These are phyloP conservation scores for Drosophila siamana DNA, from an alignment of 2,888 invertebrate genomes.

Conservation along the genomic window DNA sequence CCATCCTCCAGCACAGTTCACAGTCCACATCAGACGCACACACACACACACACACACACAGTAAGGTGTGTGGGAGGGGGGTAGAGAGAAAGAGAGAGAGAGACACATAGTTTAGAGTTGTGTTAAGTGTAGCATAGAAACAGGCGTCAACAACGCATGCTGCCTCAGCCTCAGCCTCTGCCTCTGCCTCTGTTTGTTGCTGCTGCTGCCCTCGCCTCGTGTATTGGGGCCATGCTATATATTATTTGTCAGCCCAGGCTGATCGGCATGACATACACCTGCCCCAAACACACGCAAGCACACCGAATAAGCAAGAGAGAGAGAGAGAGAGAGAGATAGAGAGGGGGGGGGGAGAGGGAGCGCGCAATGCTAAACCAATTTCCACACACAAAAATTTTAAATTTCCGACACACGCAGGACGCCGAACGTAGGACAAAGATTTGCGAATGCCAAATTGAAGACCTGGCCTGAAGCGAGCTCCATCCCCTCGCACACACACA, in stretches of 20 bases:
- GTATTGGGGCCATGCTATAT: constrained; percentile 42
- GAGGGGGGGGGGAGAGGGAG: constrained; percentile 9
- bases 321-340: background rate
- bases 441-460: constrained; percentile 73
- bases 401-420: constrained; percentile 61
- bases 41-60: constrained; percentile 15
- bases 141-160: constrained; percentile 42
- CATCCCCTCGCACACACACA: constrained; percentile 23
- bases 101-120: constrained; percentile 48
- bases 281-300: constrained; percentile 33
- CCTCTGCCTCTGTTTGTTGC: constrained; percentile 9
- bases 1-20: constrained; percentile 24
- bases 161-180: background rate
- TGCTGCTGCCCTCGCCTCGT: background rate
- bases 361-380: constrained; percentile 69
- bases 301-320: background rate
- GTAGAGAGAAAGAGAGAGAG: background rate
- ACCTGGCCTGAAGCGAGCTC: constrained; percentile 44
- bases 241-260: constrained; percentile 52
- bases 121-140: constrained; percentile 63
- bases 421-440: constrained; percentile 49
- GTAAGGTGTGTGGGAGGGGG: background rate
- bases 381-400: constrained; percentile 73
- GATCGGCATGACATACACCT: constrained; percentile 61
- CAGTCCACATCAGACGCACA: constrained; percentile 26